A percentile compares a stretch with the other conserved stretches of the same genome.
Evolutionary conservation across 2,113 vertebrate genomes (phyloP).

Genomic region (Syrrhaptes paradoxus): DNA sequence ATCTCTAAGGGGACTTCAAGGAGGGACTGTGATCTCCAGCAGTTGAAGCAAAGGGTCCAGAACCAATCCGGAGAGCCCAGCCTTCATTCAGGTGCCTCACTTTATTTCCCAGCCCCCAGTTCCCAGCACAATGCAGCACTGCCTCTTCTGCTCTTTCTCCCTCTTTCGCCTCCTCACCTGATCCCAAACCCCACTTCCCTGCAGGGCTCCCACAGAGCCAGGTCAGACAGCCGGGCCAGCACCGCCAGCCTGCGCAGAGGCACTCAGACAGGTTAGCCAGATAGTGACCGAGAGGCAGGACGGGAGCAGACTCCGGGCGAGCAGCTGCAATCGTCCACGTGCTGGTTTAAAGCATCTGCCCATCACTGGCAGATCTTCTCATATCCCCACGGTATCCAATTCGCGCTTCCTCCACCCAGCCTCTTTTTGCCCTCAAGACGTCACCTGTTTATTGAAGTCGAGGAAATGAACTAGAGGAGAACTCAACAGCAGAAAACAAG

Average conservation of each 20-base stretch:
- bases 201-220: not conserved
- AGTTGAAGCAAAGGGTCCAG: not conserved
- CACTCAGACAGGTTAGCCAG: not conserved
- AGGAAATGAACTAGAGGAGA: not conserved
- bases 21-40: not conserved
- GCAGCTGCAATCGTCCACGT: not conserved
- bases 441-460: not conserved
- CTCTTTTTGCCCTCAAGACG: not conserved
- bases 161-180: not conserved
- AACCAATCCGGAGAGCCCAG: not conserved
- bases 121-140: not conserved
- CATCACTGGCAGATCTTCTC: not conserved
- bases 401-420: fast-evolving
- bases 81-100: not conserved
- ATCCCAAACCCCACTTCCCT: not conserved
- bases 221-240: not conserved
- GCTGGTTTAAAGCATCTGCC: not conserved
- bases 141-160: not conserved
- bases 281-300: not conserved
- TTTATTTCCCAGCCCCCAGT: not conserved
- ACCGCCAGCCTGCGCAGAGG: not conserved
- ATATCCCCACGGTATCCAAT: not conserved
- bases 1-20: not conserved
- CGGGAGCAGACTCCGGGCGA: not conserved
- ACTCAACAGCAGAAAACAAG: not conserved